Evolutionary conservation across 2,888 invertebrate species (phyloP), one percentile per base, ranked within the genome.

Genomic region (Eilema caniola): DNA sequence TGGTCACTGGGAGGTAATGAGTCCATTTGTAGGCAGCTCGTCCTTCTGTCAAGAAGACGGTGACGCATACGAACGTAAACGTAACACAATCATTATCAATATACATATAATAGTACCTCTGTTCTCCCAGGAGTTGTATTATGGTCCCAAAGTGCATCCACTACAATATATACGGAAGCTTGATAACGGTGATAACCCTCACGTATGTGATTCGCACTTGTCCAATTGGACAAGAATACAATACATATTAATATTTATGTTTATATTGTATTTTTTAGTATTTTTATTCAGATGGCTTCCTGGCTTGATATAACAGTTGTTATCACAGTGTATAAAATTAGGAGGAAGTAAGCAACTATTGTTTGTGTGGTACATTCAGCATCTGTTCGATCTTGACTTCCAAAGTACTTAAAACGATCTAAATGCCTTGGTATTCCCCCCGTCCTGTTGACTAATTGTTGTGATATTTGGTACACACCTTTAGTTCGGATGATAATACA

Each of bases 1-100:
- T 94, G 90, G 92, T 90, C 91, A 90, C 91, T 87, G 86, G 89
- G 90, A 92, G 90, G 90, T 94, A 95, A 95, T 95, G 91, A 93
- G 95, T 92, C 87, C 88, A 91, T 94, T 93, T 93, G 93, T 93
- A 95, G 88, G 91, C 94, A 88, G 83, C 79, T 83, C 91, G 94
- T 92, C 94, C 95, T 95, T 94, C 94, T 90, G 87, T 84, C 83
- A 86, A 90, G 90, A 89, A 73, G 85, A 83, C 80, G 85, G 88
- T 92, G 94, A 94, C 92, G 92, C 90, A 89, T 89, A 86, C 82
- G 81, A 60, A 86, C 87, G 85, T 88, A 86, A 86, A 87, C 89
- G 89, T 86, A 88, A 86, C 81, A 87, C 85, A 90, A 87, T 90
- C 85, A 85, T 89, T 89, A 90, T 90, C 89, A 88, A 88, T 89